phyloP scores from a whole-genome alignment of 2,113 vertebrate species.

The Anseranas semipalmata region DNA sequence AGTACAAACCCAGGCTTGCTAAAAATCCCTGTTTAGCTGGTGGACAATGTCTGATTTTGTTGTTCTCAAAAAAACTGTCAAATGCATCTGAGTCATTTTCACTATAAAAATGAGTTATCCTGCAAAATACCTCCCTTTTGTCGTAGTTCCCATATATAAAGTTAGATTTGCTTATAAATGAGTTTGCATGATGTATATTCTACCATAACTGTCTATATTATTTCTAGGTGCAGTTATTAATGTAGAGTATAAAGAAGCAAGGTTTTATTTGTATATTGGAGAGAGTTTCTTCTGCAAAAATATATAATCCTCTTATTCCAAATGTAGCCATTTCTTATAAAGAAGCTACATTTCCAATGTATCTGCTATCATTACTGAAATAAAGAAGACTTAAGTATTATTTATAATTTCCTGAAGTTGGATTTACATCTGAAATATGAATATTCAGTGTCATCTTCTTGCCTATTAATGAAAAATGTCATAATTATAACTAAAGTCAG shows the following conservation, averaged over 20 bases:
- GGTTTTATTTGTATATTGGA: constrained; percentile 6
- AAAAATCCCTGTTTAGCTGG: constrained; percentile 37
- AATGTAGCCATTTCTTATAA: neutral
- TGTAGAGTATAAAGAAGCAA: neutral
- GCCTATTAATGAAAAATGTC: neutral
- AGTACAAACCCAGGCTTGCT: neutral
- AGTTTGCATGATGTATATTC: neutral
- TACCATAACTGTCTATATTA: neutral
- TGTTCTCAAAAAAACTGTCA: constrained; percentile 46
- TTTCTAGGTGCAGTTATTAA: constrained; percentile 39
- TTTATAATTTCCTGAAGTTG: neutral
- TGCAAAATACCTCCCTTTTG: neutral
- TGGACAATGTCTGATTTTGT: constrained; percentile 27
- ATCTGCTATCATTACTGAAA: neutral
- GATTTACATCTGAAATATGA: neutral
- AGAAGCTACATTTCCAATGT: neutral
- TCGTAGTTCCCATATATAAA: constrained; percentile 4
- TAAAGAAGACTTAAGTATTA: constrained; percentile 15
- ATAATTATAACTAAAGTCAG: neutral
- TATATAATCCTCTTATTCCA: neutral
- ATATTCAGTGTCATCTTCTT: neutral
- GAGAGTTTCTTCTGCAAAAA: neutral
- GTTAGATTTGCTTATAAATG: constrained; percentile 39
- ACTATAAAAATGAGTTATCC: constrained; percentile 41
- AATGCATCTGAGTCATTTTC: neutral